phyloP scores from a whole-genome alignment of 2,888 invertebrate genomes.

The Agonum fuliginosum region DNA sequence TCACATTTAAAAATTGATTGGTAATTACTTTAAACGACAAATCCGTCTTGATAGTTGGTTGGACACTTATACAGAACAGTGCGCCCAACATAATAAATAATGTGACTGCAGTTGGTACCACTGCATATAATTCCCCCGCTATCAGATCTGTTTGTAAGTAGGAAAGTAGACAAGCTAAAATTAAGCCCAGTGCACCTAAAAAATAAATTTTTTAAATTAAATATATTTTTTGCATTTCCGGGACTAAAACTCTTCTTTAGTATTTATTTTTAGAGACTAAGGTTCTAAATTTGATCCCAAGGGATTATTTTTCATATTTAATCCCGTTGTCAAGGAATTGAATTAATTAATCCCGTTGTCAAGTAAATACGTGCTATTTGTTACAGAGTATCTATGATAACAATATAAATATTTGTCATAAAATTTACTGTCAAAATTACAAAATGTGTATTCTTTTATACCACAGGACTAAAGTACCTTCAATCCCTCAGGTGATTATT shows the following conservation, averaged over 20 bases:
- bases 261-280: too few species aligned
- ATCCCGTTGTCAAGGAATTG: too few species aligned
- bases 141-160: constrained; percentile 68
- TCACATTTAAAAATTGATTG: constrained; percentile 1
- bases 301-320: too few species aligned
- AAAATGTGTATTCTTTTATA: too few species aligned
- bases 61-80: constrained; percentile 75
- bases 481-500: too few species aligned
- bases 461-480: too few species aligned
- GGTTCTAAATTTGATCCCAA: not conserved
- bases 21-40: constrained; percentile 78
- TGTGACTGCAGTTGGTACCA: constrained; percentile 67
- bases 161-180: constrained; percentile 68
- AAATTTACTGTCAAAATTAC: too few species aligned
- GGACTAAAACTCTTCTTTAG: too few species aligned
- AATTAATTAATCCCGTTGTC: too few species aligned
- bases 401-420: too few species aligned
- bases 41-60: constrained; percentile 79
- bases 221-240: not conserved
- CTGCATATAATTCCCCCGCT: constrained; percentile 69
- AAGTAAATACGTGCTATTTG: too few species aligned
- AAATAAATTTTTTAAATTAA: constrained; percentile 10
- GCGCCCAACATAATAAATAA: constrained; percentile 69
- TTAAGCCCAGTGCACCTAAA: constrained; percentile 69
- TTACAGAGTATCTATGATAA: too few species aligned